Conservation (phyloP, 2,888 invertebrate genomes). For the Trissoscelio sp. region DNA sequence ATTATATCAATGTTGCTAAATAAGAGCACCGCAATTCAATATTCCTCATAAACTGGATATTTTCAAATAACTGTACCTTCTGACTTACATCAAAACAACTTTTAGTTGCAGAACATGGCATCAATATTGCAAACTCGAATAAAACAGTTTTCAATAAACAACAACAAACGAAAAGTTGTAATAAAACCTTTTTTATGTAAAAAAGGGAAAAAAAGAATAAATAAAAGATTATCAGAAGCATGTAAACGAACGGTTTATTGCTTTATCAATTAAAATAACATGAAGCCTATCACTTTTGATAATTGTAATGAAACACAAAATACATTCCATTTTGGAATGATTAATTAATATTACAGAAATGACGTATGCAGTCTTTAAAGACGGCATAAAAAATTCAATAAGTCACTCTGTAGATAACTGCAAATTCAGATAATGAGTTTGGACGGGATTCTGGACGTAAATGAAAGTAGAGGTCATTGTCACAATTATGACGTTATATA, state of each 20-base stretch:
- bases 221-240: no score
- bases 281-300: background rate
- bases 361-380: background rate
- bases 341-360: background rate
- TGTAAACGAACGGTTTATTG: no score
- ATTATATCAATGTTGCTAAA: slow-evolving; percentile 16
- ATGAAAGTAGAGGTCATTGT: background rate
- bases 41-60: slow-evolving; percentile 21
- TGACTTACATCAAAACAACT: slow-evolving; percentile 9
- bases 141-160: background rate
- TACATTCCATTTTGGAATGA: background rate
- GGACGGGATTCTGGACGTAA: background rate
- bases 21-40: slow-evolving; percentile 11
- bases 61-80: slow-evolving; percentile 24
- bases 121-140: background rate
- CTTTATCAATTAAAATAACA: no score
- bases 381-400: background rate
- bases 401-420: background rate
- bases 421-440: background rate
- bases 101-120: background rate
- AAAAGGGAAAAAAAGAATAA: no score
- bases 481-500: background rate
- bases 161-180: background rate
- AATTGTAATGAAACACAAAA: background rate
- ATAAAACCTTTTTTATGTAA: no score